Conservation (phyloP, 1,140 invertebrate genomes). For the Periplaneta americana region DNA sequence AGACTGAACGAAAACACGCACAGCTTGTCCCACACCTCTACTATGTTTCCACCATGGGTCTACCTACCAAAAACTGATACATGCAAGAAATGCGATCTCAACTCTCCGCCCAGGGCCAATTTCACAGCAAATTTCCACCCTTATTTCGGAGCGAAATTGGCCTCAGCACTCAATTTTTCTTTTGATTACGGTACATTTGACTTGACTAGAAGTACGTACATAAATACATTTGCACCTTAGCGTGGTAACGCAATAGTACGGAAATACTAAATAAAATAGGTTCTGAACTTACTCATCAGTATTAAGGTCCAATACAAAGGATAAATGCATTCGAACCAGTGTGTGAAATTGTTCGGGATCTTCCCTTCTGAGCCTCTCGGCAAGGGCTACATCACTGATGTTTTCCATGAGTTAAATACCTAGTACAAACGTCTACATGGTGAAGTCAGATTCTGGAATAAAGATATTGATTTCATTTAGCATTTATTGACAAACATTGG, state of each 20-base stretch:
- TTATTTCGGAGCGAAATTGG: too few species aligned
- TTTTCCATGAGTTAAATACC: not conserved
- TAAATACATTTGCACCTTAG: too few species aligned
- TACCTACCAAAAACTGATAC: not conserved
- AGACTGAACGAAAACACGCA: too few species aligned
- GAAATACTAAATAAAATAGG: not conserved
- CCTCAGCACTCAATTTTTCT: too few species aligned
- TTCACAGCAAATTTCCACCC: not conserved
- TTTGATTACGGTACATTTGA: too few species aligned
- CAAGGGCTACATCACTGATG: conserved; percentile 39
- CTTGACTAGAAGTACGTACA: too few species aligned
- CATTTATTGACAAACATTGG: not conserved
- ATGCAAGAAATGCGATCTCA: not conserved
- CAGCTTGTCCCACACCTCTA: too few species aligned
- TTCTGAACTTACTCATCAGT: conserved; percentile 67
- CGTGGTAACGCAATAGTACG: not conserved
- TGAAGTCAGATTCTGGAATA: not conserved
- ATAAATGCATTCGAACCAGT: conserved; percentile 86
- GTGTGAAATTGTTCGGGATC: conserved; percentile 82
- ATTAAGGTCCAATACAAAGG: conserved; percentile 76
- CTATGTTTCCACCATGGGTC: too few species aligned
- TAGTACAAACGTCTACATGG: not conserved
- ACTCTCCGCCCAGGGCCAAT: not conserved
- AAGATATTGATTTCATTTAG: not conserved
- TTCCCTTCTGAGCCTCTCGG: conserved; percentile 59